Conservation (phyloP, 2,113 vertebrate genomes). For the Aptenodytes patagonicus region DNA sequence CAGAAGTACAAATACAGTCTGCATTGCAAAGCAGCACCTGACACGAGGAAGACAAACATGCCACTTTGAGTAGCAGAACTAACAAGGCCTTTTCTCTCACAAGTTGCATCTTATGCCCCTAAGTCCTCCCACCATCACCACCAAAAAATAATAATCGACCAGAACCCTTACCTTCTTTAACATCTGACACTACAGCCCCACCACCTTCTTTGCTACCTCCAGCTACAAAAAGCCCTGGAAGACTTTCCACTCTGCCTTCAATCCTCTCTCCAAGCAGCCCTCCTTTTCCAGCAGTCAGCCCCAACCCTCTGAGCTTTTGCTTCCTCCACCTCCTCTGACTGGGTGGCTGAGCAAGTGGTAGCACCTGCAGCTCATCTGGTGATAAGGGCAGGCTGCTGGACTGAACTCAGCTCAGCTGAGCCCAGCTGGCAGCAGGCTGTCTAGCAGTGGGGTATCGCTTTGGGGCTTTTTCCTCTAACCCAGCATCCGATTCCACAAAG, state of each 20-base stretch:
- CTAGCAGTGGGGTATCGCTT: rapidly evolving
- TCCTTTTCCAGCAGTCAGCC: background rate
- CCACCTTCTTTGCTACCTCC: background rate
- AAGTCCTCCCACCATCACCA: background rate
- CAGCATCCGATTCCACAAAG: rapidly evolving
- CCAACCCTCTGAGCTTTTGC: background rate
- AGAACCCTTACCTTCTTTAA: background rate
- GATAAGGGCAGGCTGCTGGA: rapidly evolving
- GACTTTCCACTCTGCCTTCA: rapidly evolving
- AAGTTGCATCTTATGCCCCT: background rate
- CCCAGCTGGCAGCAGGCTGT: background rate
- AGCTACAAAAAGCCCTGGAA: rapidly evolving
- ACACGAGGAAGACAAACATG: background rate
- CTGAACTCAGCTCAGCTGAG: background rate
- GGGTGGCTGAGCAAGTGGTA: background rate
- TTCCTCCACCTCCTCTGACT: background rate
- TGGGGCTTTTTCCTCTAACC: background rate
- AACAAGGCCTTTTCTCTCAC: background rate
- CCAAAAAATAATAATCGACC: background rate
- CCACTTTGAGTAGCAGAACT: background rate
- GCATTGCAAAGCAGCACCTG: background rate
- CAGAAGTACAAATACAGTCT: background rate
- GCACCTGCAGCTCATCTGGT: background rate
- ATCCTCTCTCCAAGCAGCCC: too few species aligned
- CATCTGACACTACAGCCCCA: background rate